A percentile compares a stretch with the other conserved stretches of the same genome.
These are phyloP conservation scores for Patella pellucida DNA, from an alignment of 2,888 invertebrate species.

Conservation along the genomic window DNA sequence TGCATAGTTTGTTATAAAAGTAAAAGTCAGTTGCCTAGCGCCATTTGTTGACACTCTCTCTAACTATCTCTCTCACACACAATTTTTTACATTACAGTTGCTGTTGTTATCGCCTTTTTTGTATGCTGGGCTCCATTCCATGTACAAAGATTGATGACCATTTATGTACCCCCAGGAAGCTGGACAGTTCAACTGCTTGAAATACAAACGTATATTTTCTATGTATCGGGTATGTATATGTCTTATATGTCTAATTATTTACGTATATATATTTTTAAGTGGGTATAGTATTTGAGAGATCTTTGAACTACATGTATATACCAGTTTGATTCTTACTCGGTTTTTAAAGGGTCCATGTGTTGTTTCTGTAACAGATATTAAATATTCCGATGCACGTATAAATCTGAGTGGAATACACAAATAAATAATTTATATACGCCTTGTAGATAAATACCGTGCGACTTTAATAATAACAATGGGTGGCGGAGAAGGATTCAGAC, in stretches of 20 bases:
- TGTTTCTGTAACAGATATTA: no score
- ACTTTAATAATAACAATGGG: no score
- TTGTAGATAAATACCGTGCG: no score
- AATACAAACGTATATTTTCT: slow-evolving; percentile 65
- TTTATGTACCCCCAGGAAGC: slow-evolving; percentile 58
- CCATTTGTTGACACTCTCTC: neutral
- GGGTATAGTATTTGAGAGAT: no score
- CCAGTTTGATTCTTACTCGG: neutral
- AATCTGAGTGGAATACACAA: no score
- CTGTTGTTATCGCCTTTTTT: slow-evolving; percentile 92
- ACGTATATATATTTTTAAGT: no score
- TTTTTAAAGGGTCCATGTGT: no score
- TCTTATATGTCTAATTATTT: neutral
- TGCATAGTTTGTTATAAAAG: neutral
- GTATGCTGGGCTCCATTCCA: slow-evolving; percentile 94
- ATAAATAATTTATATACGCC: no score
- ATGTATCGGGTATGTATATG: slow-evolving; percentile 61
- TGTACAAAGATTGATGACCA: slow-evolving; percentile 86
- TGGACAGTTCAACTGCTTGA: slow-evolving; percentile 62
- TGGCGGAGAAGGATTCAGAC: no score
- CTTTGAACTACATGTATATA: no score
- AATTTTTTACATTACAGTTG: slow-evolving; percentile 77
- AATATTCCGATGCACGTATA: no score
- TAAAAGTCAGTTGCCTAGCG: neutral
- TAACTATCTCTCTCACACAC: neutral